Evolutionary conservation across 2,888 invertebrate species (phyloP), one percentile per base, ranked within the genome.

Genomic region (Cryptus armator): DNA sequence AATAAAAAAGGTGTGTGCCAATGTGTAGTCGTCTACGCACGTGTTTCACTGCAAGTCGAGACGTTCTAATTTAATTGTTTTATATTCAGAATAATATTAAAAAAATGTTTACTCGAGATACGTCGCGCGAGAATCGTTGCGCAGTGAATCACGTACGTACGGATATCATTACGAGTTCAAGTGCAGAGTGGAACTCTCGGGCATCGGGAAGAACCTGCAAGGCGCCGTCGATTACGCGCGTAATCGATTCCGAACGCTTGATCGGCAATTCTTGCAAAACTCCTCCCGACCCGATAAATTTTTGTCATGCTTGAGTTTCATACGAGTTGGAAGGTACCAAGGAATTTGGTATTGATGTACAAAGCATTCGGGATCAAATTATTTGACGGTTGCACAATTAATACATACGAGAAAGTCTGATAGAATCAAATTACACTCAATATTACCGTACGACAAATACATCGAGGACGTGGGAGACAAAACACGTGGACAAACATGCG

Each of bases 221-320:
- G 56, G 56, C 10, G 12, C 56, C 56, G 56, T 4, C 56, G 56
- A 56, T 56, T 24, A 12, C 12, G 24, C 56, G 12, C 9, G 19
- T 7, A 3, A 56, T 12, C 16, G 19, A 43, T 70, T 32, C 5
- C 5, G 3, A 19, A 1, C 16, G 37, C 5, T 67, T 46, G 51
- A 74, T 12, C 16, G 14, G 12, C 59, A 10, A 10, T 12, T 32
- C 66, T 77, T n/a, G 43, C 4, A n/a, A 62, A 64, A 48, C 51
- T 32, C 37, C 64, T 37, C n/a, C 53, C 16, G 19, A 32, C 48
- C 70, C 51, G 14, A 75, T 29, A 48, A 71, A 79, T 66, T 70
- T 37, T 70, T 37, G 12, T 43, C 81, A 75, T 82, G 81, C 85
- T 82, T 70, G 81, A 79, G 59, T 79, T 44, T 66, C 16, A 4